Evolutionary conservation across 2,113 vertebrate species (phyloP).

Genomic region (Barnardius zonarius): DNA sequence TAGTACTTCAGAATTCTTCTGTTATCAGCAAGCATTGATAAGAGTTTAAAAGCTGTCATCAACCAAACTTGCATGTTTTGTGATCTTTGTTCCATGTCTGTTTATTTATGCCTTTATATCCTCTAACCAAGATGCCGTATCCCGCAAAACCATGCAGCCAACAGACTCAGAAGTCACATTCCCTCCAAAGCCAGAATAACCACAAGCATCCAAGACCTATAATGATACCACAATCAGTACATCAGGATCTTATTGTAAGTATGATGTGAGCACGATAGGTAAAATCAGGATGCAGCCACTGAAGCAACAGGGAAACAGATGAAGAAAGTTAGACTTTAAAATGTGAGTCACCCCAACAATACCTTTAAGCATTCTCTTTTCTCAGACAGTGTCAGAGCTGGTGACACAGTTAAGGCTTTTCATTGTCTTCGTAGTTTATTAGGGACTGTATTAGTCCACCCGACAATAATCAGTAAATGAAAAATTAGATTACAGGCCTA

Average conservation of each 20-base stretch:
- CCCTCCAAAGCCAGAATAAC: neutral
- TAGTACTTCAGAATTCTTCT: neutral
- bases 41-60: neutral
- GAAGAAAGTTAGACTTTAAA: neutral
- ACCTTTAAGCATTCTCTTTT: neutral
- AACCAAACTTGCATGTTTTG: neutral
- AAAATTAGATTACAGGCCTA: conserved; percentile 34
- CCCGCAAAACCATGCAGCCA: neutral
- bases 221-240: neutral
- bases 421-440: neutral
- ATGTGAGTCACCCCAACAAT: conserved; percentile 27
- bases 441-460: neutral
- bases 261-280: conserved; percentile 2
- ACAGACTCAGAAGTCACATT: neutral
- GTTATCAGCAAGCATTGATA: neutral
- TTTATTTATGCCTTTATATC: neutral
- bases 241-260: conserved; percentile 25
- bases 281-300: neutral
- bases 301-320: neutral
- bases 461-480: conserved; percentile 43
- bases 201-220: neutral
- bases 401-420: neutral
- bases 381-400: neutral
- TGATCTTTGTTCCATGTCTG: neutral
- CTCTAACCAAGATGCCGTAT: neutral